Percentiles rank a stretch among this genome's conserved stretches.
Conservation (phyloP, 1,140 invertebrate species). For the Drosophila athabasca region DNA sequence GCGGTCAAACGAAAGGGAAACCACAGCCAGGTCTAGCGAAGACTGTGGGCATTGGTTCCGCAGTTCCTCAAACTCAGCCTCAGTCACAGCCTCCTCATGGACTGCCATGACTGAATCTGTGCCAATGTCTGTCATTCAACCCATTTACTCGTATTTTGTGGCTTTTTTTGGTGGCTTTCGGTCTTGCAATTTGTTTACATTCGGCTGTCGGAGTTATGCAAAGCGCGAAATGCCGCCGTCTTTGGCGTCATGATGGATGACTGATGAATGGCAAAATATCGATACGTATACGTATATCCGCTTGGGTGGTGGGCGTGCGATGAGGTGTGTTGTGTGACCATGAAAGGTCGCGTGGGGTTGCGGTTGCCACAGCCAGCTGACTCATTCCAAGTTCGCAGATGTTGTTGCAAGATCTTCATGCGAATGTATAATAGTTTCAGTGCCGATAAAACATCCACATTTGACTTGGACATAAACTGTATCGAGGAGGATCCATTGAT, state of each 20-base stretch:
- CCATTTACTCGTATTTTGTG: constrained; percentile 9
- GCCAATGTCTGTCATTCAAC: constrained; percentile 70
- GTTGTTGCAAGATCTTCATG: no score
- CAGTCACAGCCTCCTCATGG: no score
- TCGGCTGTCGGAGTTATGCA: constrained; percentile 26
- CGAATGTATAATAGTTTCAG: no score
- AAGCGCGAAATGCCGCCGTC: constrained; percentile 32
- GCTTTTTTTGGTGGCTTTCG: constrained; percentile 5
- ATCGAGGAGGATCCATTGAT: no score
- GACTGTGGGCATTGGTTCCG: constrained; percentile 44
- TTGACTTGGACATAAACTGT: no score
- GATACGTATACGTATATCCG: constrained; percentile 33
- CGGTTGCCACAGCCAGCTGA: not conserved
- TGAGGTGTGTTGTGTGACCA: constrained; percentile 40
- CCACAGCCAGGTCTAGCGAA: constrained; percentile 10
- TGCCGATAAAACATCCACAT: no score
- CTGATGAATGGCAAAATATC: constrained; percentile 29
- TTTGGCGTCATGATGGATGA: constrained; percentile 28
- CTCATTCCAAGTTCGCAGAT: not conserved
- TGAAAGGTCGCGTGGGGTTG: constrained; percentile 34
- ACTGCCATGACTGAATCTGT: constrained; percentile 37
- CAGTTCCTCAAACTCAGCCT: constrained; percentile 27
- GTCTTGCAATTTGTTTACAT: constrained; percentile 48
- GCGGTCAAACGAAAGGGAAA: constrained; percentile 69
- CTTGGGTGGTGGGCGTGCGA: constrained; percentile 19